Evolutionary conservation across 2,888 invertebrate species (phyloP), one percentile per base, ranked within the genome.

Genomic region (Lithophane socia): DNA sequence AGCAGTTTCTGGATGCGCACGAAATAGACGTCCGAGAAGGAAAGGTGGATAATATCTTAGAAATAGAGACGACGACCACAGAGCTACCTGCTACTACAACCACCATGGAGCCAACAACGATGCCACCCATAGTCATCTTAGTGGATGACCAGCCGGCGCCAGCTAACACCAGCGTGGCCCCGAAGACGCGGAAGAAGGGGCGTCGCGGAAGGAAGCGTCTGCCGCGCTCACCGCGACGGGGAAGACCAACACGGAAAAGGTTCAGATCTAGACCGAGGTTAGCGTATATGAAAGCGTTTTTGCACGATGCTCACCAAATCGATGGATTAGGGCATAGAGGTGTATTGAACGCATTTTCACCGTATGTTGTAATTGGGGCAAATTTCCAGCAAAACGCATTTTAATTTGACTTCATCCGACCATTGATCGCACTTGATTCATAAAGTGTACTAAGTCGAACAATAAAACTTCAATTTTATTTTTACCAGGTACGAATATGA

Each of bases 1-100:
- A 97, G 89, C 97, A 98, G 85, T 98, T 98, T 91, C 96, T 98
- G 66, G 98, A 98, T 89, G 97, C 97, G 52, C 97, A 97, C 72
- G 97, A 97, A 90, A 97, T 97, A 78, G 95, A 96, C 84, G 94
- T 95, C 18, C 93, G 96, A 54, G 96, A 96, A 64, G 96, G 96
- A 13, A 95, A 93, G 83, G 90, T 94, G 58, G 94, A 96, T 82
- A 93, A 93, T 80, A 89, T 94, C 65, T 87, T 94, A 63, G 96
- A 95, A 87, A 83, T 93, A 71, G 94, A 95, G 86, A 93, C 88
- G 66, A 95, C 94, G n/a, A 95, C 92, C 52, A 94, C 92, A 10
- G 94, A 92, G 83, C 86, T 86, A 83, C 91, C 91, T 61, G 93
- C 92, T 10, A 93, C 93, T 24, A 92, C 92, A 42, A 92, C 92